phyloP scores from a whole-genome alignment of 2,888 invertebrate genomes.

The Xestia xanthographa region DNA sequence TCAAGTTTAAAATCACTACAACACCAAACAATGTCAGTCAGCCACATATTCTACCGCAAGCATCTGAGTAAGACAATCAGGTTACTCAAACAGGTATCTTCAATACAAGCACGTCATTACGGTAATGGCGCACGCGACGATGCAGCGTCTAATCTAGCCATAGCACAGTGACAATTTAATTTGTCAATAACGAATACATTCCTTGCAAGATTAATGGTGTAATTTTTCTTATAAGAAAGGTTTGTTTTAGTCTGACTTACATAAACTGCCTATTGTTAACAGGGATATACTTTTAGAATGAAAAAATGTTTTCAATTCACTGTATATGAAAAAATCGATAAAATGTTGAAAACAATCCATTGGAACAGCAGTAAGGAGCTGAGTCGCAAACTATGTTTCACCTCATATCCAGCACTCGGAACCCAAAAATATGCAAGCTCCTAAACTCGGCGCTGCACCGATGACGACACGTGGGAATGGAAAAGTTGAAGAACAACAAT shows the following conservation, averaged over 20 bases:
- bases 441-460: neutral
- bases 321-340: neutral
- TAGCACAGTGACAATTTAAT: conserved; percentile 63
- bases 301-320: neutral
- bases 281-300: neutral
- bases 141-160: conserved; percentile 50
- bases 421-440: neutral
- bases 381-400: neutral
- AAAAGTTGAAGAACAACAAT: too few relatives aligned
- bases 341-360: neutral
- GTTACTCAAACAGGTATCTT: conserved; percentile 58
- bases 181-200: conserved; percentile 55
- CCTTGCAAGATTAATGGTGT: conserved; percentile 47
- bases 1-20: conserved; percentile 8
- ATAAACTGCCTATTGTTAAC: neutral
- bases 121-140: conserved; percentile 61
- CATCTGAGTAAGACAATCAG: conserved; percentile 57
- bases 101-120: conserved; percentile 60
- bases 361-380: neutral
- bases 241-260: neutral
- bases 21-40: conserved; percentile 11
- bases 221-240: conserved; percentile 15
- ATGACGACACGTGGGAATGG: neutral
- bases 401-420: neutral
- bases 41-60: conserved; percentile 54